Percentiles rank a stretch among this genome's conserved stretches.
These are phyloP conservation scores for Drosophila nr. perissopoda DNA, from an alignment of 2,888 invertebrate species.

Conservation along the genomic window DNA sequence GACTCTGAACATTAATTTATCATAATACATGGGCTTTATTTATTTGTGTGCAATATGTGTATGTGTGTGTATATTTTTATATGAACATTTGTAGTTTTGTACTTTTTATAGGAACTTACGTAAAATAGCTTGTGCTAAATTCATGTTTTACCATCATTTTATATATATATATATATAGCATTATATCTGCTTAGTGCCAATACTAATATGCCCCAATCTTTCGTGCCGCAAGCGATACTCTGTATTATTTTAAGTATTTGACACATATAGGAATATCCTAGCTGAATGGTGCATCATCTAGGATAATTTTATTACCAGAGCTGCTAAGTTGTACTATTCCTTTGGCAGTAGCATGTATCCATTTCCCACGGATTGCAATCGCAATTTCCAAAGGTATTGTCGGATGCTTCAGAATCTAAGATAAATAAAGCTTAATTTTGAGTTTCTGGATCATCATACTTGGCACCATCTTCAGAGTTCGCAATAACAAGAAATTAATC, in stretches of 20 bases:
- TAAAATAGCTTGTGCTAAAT: conserved; percentile 59
- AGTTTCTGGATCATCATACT: background rate
- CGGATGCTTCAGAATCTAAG: background rate
- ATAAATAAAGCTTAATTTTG: background rate
- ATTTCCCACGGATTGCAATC: background rate
- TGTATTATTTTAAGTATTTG: no score
- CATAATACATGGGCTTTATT: conserved; percentile 16
- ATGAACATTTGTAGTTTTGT: conserved; percentile 77
- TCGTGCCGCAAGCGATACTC: no score
- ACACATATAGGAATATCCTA: background rate
- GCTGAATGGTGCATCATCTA: background rate
- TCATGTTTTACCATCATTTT: no score
- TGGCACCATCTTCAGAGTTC: background rate
- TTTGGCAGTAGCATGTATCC: background rate
- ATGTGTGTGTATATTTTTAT: conserved; percentile 66
- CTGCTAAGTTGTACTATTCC: background rate
- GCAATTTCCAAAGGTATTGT: background rate
- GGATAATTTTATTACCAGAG: background rate
- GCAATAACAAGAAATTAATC: background rate
- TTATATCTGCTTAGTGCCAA: no score
- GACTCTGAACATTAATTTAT: background rate
- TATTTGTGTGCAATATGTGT: conserved; percentile 18
- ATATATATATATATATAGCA: no score
- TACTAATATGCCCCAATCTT: no score
- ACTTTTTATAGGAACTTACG: conserved; percentile 75